Conservation (phyloP, 2,113 vertebrate genomes). For the Tragelaphus strepsiceros region DNA sequence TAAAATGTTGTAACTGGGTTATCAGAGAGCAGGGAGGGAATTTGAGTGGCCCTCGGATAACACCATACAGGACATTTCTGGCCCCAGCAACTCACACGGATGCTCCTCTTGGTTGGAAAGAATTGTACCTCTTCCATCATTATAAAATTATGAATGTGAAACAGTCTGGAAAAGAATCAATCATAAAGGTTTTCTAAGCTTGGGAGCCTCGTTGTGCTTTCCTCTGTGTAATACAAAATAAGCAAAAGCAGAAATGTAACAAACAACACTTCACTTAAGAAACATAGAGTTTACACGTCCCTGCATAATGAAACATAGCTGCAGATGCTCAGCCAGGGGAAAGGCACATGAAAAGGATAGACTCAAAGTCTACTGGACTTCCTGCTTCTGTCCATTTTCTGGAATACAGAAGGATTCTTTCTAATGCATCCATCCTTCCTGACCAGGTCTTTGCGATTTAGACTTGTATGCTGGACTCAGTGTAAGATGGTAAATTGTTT, state of each 20-base stretch:
- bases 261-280: slow-evolving; percentile 56
- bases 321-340: not conserved
- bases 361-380: not conserved
- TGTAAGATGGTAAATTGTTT: slow-evolving; percentile 61
- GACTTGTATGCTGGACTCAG: slow-evolving; percentile 28
- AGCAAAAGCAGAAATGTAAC: not conserved
- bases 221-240: not conserved
- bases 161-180: not conserved
- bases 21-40: not conserved
- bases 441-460: slow-evolving; percentile 46
- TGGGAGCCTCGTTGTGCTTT: not conserved
- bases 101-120: not conserved
- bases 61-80: not conserved
- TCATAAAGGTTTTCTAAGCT: not conserved
- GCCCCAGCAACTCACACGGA: not conserved
- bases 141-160: not conserved
- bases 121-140: not conserved
- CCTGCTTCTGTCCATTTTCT: not conserved
- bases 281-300: not conserved
- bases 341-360: not conserved
- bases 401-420: not conserved
- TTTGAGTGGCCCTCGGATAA: not conserved
- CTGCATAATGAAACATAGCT: not conserved
- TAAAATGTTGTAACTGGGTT: not conserved
- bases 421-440: not conserved